These are phyloP conservation scores for Fregata magnificens DNA, from an alignment of 2,113 vertebrate species.

Conservation along the genomic window DNA sequence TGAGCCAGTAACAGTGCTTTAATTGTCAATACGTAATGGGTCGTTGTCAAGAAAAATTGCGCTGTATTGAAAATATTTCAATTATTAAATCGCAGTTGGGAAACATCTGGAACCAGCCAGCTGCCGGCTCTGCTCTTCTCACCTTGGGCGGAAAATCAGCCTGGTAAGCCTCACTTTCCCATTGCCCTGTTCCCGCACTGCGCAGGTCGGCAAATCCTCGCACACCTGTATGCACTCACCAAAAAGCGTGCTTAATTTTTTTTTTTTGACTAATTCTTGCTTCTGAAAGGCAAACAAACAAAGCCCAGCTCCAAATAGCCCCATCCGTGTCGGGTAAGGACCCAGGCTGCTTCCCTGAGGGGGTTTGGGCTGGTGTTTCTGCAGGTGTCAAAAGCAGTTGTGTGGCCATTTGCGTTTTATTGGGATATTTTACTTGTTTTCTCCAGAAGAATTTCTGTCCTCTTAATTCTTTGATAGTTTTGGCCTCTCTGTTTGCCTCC, in stretches of 20 bases:
- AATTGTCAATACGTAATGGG: too few relatives aligned
- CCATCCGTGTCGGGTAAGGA: fast-evolving
- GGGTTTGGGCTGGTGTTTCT: not conserved
- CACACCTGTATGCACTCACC: fast-evolving
- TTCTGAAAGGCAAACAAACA: not conserved
- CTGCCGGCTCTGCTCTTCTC: not conserved
- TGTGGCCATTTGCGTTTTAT: fast-evolving
- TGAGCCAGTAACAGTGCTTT: not conserved
- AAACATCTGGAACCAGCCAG: not conserved
- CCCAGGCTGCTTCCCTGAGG: not conserved
- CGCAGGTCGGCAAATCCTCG: fast-evolving
- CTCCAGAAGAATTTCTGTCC: not conserved
- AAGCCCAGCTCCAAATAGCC: not conserved
- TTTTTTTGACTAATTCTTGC: too few relatives aligned
- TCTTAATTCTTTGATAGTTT: not conserved
- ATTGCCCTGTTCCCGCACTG: too few relatives aligned
- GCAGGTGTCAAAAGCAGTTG: not conserved
- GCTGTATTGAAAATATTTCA: not conserved
- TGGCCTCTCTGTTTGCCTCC: not conserved
- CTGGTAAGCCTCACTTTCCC: not conserved
- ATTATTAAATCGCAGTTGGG: not conserved
- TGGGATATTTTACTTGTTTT: not conserved
- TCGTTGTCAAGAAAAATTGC: not conserved
- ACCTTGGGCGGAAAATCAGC: not conserved
- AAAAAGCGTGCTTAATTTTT: not conserved